Conservation (phyloP, 2,888 invertebrate species). For the Drosophila tripunctata region DNA sequence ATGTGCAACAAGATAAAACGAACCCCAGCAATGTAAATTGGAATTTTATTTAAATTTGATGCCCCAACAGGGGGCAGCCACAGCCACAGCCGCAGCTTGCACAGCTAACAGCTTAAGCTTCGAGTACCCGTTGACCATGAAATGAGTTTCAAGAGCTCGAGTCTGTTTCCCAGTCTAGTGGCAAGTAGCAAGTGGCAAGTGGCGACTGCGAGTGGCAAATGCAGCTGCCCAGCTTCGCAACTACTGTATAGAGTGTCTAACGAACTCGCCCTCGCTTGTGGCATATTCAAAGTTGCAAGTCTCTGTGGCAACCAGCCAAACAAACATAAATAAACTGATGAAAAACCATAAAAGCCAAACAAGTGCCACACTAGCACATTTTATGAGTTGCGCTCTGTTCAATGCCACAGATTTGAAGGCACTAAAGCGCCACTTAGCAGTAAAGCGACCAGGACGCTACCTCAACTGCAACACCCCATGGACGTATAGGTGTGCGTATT, state of each 20-base stretch:
- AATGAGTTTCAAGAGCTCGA: slow-evolving; percentile 15
- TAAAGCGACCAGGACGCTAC: slow-evolving; percentile 60
- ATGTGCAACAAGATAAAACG: slow-evolving; percentile 54
- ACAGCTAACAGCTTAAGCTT: slow-evolving; percentile 39
- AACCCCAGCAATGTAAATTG: slow-evolving; percentile 57
- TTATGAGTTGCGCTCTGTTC: slow-evolving; percentile 52
- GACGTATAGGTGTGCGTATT: neutral
- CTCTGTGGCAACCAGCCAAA: neutral
- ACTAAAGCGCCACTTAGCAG: slow-evolving; percentile 77
- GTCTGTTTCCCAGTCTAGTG: slow-evolving; percentile 7
- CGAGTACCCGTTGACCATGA: slow-evolving; percentile 56
- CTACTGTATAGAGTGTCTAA: slow-evolving; percentile 12
- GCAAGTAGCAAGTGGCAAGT: slow-evolving; percentile 8
- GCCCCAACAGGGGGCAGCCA: slow-evolving; percentile 16
- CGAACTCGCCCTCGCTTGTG: slow-evolving; percentile 10
- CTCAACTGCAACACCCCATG: slow-evolving; percentile 9
- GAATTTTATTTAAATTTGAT: slow-evolving; percentile 81
- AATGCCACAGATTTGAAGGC: slow-evolving; percentile 70
- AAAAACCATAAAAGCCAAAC: slow-evolving; percentile 76
- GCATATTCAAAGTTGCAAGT: slow-evolving; percentile 50
- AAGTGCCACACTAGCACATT: slow-evolving; percentile 65
- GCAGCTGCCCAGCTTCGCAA: slow-evolving; percentile 15
- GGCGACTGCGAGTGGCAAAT: neutral
- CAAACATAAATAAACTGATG: slow-evolving; percentile 52
- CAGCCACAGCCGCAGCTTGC: neutral